Conservation (phyloP, 2,113 vertebrate genomes). For the Crypturellus undulatus region DNA sequence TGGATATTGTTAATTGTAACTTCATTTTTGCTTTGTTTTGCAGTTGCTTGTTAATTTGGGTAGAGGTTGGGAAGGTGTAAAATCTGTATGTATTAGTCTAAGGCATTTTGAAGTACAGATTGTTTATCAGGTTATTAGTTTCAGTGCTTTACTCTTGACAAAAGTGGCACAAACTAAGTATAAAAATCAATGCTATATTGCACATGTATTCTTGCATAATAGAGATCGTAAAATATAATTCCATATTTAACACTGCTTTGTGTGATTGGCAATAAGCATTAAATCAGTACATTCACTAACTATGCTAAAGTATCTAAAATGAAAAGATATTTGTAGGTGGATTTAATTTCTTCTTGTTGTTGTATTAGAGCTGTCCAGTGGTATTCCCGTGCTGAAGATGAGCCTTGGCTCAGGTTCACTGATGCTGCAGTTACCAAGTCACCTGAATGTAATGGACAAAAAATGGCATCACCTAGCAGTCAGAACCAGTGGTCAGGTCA, state of each 20-base stretch:
- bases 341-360: not conserved
- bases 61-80: not conserved
- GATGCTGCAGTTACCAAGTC: slow-evolving; percentile 85
- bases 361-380: slow-evolving; percentile 82
- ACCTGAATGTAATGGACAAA: slow-evolving; percentile 88
- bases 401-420: slow-evolving; percentile 85
- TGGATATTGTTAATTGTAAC: not conserved
- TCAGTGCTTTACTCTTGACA: not conserved
- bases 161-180: not conserved
- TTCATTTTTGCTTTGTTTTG: not conserved
- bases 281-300: not conserved
- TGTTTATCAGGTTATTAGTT: not conserved
- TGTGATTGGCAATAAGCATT: not conserved
- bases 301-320: not conserved
- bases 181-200: not conserved
- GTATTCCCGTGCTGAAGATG: slow-evolving; percentile 87
- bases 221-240: not conserved
- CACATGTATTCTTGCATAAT: not conserved
- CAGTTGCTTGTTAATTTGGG: not conserved
- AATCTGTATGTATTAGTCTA: not conserved
- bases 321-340: not conserved
- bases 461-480: slow-evolving; percentile 90
- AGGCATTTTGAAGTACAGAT: not conserved
- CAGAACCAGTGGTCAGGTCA: slow-evolving; percentile 87
- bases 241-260: not conserved